Percentiles rank a stretch among this genome's conserved stretches.
phyloP scores from a whole-genome alignment of 1,140 invertebrate genomes.

The Lordiphosa mommai region DNA sequence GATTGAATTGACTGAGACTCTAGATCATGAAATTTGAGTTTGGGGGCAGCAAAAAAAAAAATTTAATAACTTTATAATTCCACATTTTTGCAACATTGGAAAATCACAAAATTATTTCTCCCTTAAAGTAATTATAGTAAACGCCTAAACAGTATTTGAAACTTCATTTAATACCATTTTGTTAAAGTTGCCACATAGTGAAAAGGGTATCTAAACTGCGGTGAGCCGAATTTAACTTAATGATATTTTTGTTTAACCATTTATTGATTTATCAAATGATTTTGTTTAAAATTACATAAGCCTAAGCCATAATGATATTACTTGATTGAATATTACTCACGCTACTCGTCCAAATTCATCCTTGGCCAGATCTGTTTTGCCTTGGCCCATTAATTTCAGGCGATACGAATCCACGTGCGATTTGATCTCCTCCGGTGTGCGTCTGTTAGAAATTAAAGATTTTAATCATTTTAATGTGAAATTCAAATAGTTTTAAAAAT shows the following conservation, averaged over 20 bases:
- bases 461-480: neutral
- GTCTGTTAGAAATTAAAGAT: constrained; percentile 81
- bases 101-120: too few species aligned
- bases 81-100: too few species aligned
- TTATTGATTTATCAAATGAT: constrained; percentile 66
- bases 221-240: too few species aligned
- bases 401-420: constrained; percentile 90
- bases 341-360: constrained; percentile 88
- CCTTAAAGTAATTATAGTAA: too few species aligned
- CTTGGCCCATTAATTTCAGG: constrained; percentile 85
- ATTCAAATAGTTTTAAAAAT: neutral
- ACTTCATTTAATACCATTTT: too few species aligned
- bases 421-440: constrained; percentile 88
- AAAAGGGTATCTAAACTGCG: too few species aligned
- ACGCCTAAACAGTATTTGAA: too few species aligned
- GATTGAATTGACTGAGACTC: too few species aligned
- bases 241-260: constrained; percentile 37
- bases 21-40: too few species aligned
- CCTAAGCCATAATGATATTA: neutral
- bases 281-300: constrained; percentile 66
- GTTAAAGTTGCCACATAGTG: too few species aligned
- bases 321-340: constrained; percentile 82
- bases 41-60: too few species aligned
- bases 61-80: too few species aligned
- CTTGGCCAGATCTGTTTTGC: constrained; percentile 81